A percentile compares a stretch with the other conserved stretches of the same genome.
Conservation (phyloP, 2,888 invertebrate genomes). For the Liopterus haemorrhoidalis region DNA sequence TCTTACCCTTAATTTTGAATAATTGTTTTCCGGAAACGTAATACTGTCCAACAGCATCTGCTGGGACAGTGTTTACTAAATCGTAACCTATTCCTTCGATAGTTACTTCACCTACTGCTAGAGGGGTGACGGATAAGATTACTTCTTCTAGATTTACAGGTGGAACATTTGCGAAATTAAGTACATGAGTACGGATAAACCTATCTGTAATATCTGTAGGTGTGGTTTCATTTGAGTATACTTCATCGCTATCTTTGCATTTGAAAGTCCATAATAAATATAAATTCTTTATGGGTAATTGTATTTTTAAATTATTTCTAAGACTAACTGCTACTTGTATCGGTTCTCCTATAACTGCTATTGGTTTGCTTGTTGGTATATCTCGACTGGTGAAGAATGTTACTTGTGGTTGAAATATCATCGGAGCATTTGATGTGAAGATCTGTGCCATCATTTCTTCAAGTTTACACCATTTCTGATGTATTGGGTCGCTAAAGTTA, state of each 20-base stretch:
- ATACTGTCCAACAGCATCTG: constrained; percentile 43
- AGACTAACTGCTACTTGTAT: constrained; percentile 72
- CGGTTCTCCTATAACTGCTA: constrained; percentile 74
- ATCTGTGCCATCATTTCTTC: constrained; percentile 73
- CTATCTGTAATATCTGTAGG: constrained; percentile 40
- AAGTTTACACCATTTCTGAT: constrained; percentile 60
- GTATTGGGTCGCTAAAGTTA: constrained; percentile 36
- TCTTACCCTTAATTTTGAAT: constrained; percentile 51
- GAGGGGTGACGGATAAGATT: constrained; percentile 66
- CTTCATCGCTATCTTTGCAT: constrained; percentile 43
- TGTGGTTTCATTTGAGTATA: constrained; percentile 42
- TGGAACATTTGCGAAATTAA: constrained; percentile 53
- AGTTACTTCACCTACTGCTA: constrained; percentile 64
- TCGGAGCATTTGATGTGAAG: constrained; percentile 60
- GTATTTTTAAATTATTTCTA: constrained; percentile 69
- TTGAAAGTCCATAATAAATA: constrained; percentile 68
- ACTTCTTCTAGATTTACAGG: constrained; percentile 58
- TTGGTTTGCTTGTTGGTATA: constrained; percentile 59
- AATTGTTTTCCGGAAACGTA: constrained; percentile 57
- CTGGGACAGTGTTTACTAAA: constrained; percentile 36
- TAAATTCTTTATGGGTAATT: constrained; percentile 62
- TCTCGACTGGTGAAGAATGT: constrained; percentile 65
- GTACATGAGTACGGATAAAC: constrained; percentile 53
- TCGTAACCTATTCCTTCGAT: constrained; percentile 61
- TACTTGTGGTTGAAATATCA: constrained; percentile 73